Conservation (phyloP, 2,888 invertebrate species). For the Eupithecia exiguata region DNA sequence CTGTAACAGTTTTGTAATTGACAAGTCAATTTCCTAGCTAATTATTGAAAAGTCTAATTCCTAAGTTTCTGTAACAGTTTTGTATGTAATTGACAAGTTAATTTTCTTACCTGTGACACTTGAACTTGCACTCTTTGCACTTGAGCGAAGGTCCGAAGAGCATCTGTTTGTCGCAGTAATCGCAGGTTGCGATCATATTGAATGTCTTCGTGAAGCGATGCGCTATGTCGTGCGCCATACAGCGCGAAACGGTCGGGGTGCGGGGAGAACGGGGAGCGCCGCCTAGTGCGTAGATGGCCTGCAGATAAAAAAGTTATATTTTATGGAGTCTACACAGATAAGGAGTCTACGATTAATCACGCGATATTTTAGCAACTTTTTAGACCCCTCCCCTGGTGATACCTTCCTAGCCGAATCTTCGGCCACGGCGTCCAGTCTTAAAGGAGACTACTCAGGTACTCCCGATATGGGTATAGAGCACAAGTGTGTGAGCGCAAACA, state of each 20-base stretch:
- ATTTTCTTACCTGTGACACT: constrained; percentile 85
- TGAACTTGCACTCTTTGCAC: constrained; percentile 98
- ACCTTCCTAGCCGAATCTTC: too few species aligned
- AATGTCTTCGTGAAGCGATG: constrained; percentile 95
- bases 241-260: constrained; percentile 87
- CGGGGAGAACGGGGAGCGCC: constrained; percentile 87
- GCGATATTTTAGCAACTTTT: too few species aligned
- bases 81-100: not conserved
- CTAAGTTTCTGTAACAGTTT: too few species aligned
- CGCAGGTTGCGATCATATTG: constrained; percentile 94
- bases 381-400: too few species aligned
- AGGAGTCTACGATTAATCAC: too few species aligned
- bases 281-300: constrained; percentile 19
- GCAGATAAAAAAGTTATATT: constrained; percentile 10
- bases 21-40: not conserved
- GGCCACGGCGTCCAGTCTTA: too few species aligned
- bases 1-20: not conserved
- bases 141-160: constrained; percentile 92
- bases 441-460: too few species aligned
- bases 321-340: not conserved
- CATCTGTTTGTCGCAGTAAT: constrained; percentile 95
- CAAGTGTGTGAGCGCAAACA: too few species aligned
- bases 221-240: constrained; percentile 94
- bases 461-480: too few species aligned
- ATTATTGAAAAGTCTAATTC: not conserved